Percentiles rank a stretch among this genome's conserved stretches.
Conservation (phyloP, 2,113 vertebrate genomes). For the Manacus vitellinus region DNA sequence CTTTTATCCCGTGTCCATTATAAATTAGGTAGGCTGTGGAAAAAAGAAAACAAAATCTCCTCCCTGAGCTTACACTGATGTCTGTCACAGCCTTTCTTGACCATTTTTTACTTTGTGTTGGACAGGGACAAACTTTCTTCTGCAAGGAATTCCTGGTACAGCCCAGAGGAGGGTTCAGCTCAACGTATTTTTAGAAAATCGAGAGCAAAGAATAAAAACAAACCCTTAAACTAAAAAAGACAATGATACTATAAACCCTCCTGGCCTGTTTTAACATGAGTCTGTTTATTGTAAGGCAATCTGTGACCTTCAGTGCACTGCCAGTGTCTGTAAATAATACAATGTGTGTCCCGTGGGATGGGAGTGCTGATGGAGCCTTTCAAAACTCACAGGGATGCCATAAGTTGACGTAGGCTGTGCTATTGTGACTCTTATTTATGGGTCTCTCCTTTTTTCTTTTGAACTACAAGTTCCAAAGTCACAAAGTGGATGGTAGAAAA, state of each 20-base stretch:
- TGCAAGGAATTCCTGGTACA: background rate
- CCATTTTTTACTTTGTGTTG: background rate
- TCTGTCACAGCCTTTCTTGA: background rate
- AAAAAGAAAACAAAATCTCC: background rate
- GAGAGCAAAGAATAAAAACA: slow-evolving; percentile 25
- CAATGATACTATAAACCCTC: slow-evolving; percentile 37
- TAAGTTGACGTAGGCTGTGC: background rate
- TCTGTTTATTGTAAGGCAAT: slow-evolving; percentile 60
- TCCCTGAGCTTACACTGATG: background rate
- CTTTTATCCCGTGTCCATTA: background rate
- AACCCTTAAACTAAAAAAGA: slow-evolving; percentile 36
- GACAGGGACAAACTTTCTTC: background rate
- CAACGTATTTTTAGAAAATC: slow-evolving; percentile 41
- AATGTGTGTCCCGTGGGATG: slow-evolving; percentile 33
- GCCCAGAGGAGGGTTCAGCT: background rate
- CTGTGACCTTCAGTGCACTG: slow-evolving; percentile 56
- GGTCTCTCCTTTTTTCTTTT: background rate
- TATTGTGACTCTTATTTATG: slow-evolving; percentile 55
- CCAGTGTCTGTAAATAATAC: slow-evolving; percentile 54
- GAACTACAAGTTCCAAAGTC: background rate
- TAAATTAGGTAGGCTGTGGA: background rate
- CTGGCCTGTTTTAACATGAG: background rate
- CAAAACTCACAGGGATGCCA: slow-evolving; percentile 35
- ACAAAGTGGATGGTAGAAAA: slow-evolving; percentile 4
- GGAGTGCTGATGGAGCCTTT: slow-evolving; percentile 47